phyloP scores from a whole-genome alignment of 2,113 vertebrate genomes.

The Colossoma macropomum region DNA sequence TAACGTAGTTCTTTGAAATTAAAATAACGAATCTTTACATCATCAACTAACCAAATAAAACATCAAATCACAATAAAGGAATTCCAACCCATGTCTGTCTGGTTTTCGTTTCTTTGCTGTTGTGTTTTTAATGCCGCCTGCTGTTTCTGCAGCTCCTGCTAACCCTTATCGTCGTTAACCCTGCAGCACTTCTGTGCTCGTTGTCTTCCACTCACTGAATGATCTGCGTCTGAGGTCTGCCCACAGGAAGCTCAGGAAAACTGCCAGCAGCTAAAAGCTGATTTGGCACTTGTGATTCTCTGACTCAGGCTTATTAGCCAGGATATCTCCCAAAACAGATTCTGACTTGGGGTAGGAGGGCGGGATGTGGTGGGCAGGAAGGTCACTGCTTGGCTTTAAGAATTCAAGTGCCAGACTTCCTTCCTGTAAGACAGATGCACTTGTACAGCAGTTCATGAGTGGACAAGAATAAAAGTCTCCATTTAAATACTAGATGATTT shows the following conservation, averaged over 20 bases:
- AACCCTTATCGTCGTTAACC: conserved; percentile 3
- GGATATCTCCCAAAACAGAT: conserved; percentile 11
- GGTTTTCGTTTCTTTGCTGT: conserved; percentile 20
- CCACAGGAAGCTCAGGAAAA: conserved; percentile 45
- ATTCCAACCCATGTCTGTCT: conserved; percentile 2
- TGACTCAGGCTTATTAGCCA: conserved; percentile 19
- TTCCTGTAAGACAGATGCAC: too few species aligned
- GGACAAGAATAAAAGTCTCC: too few species aligned
- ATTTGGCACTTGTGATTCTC: conserved; percentile 24
- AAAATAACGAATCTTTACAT: not conserved
- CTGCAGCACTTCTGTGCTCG: not conserved
- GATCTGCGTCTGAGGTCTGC: conserved; percentile 10
- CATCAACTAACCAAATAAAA: conserved; percentile 42
- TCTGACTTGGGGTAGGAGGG: conserved; percentile 15
- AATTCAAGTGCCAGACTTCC: not conserved
- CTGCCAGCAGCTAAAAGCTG: conserved; percentile 34
- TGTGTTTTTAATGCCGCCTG: conserved; percentile 24
- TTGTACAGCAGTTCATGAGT: too few species aligned
- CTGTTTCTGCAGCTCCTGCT: conserved; percentile 3
- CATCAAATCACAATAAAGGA: conserved; percentile 28
- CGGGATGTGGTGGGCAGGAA: not conserved
- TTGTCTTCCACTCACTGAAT: not conserved
- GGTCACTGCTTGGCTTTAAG: not conserved
- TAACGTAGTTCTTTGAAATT: not conserved
- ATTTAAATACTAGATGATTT: too few species aligned